Conservation (phyloP, 2,888 invertebrate species). For the Mythimna pallens region DNA sequence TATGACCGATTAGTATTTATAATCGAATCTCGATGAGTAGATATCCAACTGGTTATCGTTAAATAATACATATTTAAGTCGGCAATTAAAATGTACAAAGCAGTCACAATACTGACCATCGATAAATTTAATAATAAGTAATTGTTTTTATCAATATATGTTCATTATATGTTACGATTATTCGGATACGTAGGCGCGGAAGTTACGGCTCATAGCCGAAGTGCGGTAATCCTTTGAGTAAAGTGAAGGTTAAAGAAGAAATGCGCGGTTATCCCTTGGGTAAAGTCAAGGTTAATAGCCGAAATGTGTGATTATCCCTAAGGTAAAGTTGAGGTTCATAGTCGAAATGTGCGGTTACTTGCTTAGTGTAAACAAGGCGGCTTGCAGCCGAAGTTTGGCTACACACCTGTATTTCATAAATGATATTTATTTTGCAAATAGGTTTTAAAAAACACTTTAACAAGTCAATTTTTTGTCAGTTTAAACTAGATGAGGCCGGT, state of each 20-base stretch:
- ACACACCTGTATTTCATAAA: slow-evolving; percentile 8
- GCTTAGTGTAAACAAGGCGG: no score
- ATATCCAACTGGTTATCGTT: slow-evolving; percentile 12
- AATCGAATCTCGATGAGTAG: slow-evolving; percentile 57
- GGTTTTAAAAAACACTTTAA: no score
- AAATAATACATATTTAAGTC: slow-evolving; percentile 12
- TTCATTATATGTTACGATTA: neutral
- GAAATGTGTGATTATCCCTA: no score
- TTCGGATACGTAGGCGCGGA: neutral
- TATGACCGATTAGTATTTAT: slow-evolving; percentile 40
- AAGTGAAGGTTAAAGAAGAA: neutral
- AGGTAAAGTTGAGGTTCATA: neutral
- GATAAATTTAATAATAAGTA: slow-evolving; percentile 24
- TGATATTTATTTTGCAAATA: no score
- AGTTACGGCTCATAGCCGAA: neutral
- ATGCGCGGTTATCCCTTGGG: no score
- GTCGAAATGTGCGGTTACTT: neutral
- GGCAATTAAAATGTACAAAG: slow-evolving; percentile 52
- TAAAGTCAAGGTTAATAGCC: no score
- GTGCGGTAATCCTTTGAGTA: no score
- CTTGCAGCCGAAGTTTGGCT: neutral
- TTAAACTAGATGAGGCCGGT: no score
- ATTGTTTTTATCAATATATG: slow-evolving; percentile 18
- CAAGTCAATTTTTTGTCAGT: no score
- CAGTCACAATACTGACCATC: slow-evolving; percentile 30